phyloP scores from a whole-genome alignment of 2,888 invertebrate genomes.

The Dasysyrphus albostriatus region DNA sequence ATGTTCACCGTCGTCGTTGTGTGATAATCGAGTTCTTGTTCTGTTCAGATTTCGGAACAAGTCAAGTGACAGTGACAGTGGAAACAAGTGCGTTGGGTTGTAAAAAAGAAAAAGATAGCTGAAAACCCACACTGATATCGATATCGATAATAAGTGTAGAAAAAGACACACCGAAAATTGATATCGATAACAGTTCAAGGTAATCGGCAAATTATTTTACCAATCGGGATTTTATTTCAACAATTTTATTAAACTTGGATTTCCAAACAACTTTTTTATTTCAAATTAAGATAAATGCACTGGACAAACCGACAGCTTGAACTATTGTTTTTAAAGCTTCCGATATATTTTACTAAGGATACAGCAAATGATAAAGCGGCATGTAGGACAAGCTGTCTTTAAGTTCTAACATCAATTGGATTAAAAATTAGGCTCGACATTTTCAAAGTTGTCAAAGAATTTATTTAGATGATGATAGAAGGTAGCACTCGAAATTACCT shows the following conservation, averaged over 20 bases:
- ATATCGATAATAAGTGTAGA: slow-evolving; percentile 54
- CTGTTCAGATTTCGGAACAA: slow-evolving; percentile 16
- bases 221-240: neutral
- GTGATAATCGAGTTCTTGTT: slow-evolving; percentile 28
- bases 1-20: slow-evolving; percentile 41
- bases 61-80: slow-evolving; percentile 65
- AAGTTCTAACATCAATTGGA: neutral
- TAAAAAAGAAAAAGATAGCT: slow-evolving; percentile 25
- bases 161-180: slow-evolving; percentile 8
- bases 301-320: neutral
- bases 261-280: neutral
- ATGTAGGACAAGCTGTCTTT: neutral
- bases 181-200: slow-evolving; percentile 57
- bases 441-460: neutral
- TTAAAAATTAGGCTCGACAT: neutral
- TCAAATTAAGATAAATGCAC: neutral
- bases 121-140: neutral
- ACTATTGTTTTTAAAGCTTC: neutral
- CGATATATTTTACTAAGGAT: neutral
- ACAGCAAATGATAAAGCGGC: neutral
- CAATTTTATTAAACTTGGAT: neutral
- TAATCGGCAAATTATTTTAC: slow-evolving; percentile 15
- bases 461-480: neutral
- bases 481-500: slow-evolving; percentile 27
- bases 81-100: slow-evolving; percentile 34